Percentiles rank a stretch among this genome's conserved stretches.
Conservation (phyloP, 2,888 invertebrate genomes). For the Ligdia adustata region DNA sequence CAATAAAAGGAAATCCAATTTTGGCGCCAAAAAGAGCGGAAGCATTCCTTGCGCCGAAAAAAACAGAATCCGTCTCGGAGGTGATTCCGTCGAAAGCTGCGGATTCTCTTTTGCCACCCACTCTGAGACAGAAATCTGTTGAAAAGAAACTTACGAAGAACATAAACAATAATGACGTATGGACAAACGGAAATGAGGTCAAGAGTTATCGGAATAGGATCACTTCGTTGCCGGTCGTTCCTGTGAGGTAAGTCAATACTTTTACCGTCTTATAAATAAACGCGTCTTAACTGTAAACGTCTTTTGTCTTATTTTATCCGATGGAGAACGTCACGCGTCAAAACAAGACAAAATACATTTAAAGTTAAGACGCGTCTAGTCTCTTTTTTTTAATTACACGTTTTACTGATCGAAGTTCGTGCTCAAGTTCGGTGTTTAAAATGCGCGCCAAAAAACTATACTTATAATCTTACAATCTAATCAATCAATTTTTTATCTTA, state of each 20-base stretch:
- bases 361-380: too few relatives aligned
- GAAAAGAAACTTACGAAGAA: slow-evolving; percentile 67
- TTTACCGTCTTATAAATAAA: too few relatives aligned
- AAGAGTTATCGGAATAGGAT: slow-evolving; percentile 52
- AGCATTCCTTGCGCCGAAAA: slow-evolving; percentile 14
- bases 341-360: too few relatives aligned
- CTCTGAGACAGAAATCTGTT: slow-evolving; percentile 59
- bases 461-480: slow-evolving; percentile 8
- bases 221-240: slow-evolving; percentile 42
- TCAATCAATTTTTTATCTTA: slow-evolving; percentile 31
- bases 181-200: slow-evolving; percentile 64
- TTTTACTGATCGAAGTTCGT: slow-evolving; percentile 48
- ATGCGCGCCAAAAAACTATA: slow-evolving; percentile 43
- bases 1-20: slow-evolving; percentile 4
- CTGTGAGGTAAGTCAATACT: slow-evolving; percentile 57
- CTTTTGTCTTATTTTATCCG: too few relatives aligned
- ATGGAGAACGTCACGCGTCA: too few relatives aligned
- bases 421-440: slow-evolving; percentile 37
- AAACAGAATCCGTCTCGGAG: slow-evolving; percentile 29
- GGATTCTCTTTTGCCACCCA: slow-evolving; percentile 42
- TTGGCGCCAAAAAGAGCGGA: slow-evolving; percentile 4
- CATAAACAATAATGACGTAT: slow-evolving; percentile 76
- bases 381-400: too few relatives aligned
- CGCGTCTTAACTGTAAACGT: too few relatives aligned
- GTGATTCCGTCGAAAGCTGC: slow-evolving; percentile 28